Evolutionary conservation across 1,140 invertebrate species (phyloP).

Genomic region (Anadara kagoshimensis): DNA sequence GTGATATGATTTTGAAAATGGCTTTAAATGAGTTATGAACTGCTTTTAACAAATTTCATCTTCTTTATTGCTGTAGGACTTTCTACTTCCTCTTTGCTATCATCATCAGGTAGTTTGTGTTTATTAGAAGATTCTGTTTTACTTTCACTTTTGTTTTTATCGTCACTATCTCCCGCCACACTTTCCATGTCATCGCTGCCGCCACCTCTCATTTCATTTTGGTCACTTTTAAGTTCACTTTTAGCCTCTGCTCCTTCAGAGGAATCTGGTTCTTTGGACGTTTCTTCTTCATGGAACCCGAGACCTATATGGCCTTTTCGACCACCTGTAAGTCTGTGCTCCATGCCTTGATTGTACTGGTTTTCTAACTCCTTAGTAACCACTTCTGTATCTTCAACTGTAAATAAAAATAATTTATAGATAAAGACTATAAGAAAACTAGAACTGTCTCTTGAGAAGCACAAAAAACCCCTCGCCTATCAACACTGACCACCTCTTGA

Average conservation of each 20-base stretch:
- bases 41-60: too few relatives aligned
- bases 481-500: too few relatives aligned
- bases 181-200: conserved; percentile 53
- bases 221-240: conserved; percentile 15
- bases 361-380: conserved; percentile 62
- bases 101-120: too few relatives aligned
- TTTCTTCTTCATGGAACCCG: conserved; percentile 61
- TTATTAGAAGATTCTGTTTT: conserved; percentile 22
- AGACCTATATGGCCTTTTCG: conserved; percentile 62
- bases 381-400: conserved; percentile 54
- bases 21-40: too few relatives aligned
- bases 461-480: too few relatives aligned
- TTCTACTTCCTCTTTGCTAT: too few relatives aligned
- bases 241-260: conserved; percentile 26
- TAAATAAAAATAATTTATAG: conserved; percentile 20
- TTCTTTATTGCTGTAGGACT: too few relatives aligned
- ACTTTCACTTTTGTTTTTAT: conserved; percentile 38
- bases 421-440: too few relatives aligned
- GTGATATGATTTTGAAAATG: too few relatives aligned
- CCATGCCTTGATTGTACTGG: conserved; percentile 66
- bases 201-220: conserved; percentile 43
- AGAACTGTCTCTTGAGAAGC: too few relatives aligned
- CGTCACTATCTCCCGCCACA: conserved; percentile 34
- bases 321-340: conserved; percentile 60
- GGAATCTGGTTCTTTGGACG: conserved; percentile 24